Evolutionary conservation across 2,113 vertebrate species (phyloP), one percentile per base, ranked within the genome.

Genomic region (Dascyllus trimaculatus): DNA sequence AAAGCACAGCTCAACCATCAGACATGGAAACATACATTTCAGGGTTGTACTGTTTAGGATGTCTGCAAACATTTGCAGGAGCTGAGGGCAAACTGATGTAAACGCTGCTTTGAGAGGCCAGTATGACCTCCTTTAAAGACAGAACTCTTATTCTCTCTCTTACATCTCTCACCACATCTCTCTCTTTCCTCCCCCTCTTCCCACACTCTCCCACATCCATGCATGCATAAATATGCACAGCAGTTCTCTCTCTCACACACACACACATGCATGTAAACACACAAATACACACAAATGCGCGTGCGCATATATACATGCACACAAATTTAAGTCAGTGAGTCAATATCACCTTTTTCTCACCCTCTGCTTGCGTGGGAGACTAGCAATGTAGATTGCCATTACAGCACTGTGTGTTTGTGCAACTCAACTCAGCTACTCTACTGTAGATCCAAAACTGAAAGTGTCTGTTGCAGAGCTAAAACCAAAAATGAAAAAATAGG

Each of bases 341-440:
- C 94, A 94, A 91, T 91, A 78, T 95, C 91, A 94, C 93, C 93
- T 94, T 92, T 89, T 85, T 79, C 84, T 90, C 90, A 89, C 92
- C 90, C 90, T 94, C 85, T 90, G 82, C 73, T 84, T 92, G 94
- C 78, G 95, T 95, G 92, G 95, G 95, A 91, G 92, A 72, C 45
- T 1, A 22, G 82, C 70, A 43, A 73, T 88, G 82, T 84, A 86
- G 87, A 88, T 84, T 80, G 78, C 86, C 81, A 90, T 86, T 90
- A 84, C 85, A 89, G 79, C 75, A 60, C 51, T 64, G 63, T 65
- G 66, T 60, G 64, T 72, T 63, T 72, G 65, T 74, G 78, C 63
- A 81, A 76, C 64, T 82, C 58, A 56, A 80, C 77, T 73, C 35
- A 88, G 61, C 70, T 65, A 52, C 51, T 84, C 52, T 72, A 71